Evolutionary conservation across 2,113 vertebrate species (phyloP).

Genomic region (Daphoenositta chrysoptera): DNA sequence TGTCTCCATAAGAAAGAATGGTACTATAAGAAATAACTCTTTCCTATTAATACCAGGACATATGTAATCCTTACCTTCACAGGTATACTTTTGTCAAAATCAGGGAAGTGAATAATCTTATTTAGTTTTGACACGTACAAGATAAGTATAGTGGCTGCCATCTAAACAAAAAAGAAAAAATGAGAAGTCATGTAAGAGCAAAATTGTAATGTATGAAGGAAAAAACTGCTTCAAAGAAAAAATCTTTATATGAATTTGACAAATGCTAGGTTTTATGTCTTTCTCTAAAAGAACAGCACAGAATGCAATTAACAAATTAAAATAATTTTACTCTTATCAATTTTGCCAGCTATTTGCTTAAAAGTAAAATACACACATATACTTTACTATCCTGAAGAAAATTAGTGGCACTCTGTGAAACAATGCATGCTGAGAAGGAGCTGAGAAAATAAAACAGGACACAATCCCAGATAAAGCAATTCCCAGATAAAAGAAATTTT

Average conservation of each 20-base stretch:
- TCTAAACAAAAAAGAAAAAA: slow-evolving; percentile 66
- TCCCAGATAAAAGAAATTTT: neutral
- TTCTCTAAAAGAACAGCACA: neutral
- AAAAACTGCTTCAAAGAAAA: neutral
- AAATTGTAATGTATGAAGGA: neutral
- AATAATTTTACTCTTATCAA: neutral
- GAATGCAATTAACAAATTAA: neutral
- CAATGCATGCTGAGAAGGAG: neutral
- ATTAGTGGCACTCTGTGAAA: neutral
- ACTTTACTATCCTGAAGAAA: neutral
- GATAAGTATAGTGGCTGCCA: slow-evolving; percentile 75
- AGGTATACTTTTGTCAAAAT: slow-evolving; percentile 78
- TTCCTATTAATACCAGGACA: neutral
- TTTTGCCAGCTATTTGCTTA: neutral
- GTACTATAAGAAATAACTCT: neutral
- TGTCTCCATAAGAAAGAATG: neutral
- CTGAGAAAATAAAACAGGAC: neutral
- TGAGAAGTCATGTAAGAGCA: neutral
- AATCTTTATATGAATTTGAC: neutral
- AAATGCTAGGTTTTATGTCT: rapidly evolving
- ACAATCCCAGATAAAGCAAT: neutral
- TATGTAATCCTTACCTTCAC: slow-evolving; percentile 65
- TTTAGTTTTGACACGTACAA: slow-evolving; percentile 76
- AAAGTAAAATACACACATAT: neutral
- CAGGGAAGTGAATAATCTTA: slow-evolving; percentile 75